Percentiles rank a stretch among this genome's conserved stretches.
Evolutionary conservation across 2,888 invertebrate genomes (phyloP).

Genomic region (Cistogaster globosa): DNA sequence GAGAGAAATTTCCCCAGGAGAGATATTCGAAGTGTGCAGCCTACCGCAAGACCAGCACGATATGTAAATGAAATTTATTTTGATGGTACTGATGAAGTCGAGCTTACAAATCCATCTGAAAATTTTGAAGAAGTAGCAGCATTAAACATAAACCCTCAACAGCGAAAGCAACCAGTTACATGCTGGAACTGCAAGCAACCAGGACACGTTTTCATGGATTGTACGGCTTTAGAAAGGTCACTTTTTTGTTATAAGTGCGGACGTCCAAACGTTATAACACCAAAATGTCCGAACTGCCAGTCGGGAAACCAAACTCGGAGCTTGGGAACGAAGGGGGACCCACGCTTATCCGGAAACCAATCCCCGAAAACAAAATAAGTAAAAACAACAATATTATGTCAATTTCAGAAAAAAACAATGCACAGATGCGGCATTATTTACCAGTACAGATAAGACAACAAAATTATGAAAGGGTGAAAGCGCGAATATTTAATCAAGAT

Average conservation of each 20-base stretch:
- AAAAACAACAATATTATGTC: too few species aligned
- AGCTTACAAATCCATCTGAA: too few species aligned
- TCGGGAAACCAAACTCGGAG: background rate
- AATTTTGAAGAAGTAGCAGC: too few species aligned
- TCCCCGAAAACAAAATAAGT: background rate
- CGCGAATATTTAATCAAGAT: background rate
- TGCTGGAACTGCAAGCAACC: background rate
- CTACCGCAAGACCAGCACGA: too few species aligned
- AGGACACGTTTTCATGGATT: background rate
- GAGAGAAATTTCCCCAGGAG: too few species aligned
- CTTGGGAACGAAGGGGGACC: background rate
- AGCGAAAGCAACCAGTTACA: too few species aligned
- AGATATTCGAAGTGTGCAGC: too few species aligned
- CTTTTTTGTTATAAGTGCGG: background rate
- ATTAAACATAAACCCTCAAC: too few species aligned
- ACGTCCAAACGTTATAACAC: background rate
- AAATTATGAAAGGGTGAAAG: background rate
- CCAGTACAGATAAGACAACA: background rate
- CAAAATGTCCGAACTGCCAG: background rate
- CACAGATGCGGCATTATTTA: background rate
- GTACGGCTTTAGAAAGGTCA: background rate
- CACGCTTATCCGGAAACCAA: background rate
- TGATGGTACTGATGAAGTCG: too few species aligned
- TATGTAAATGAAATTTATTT: too few species aligned
- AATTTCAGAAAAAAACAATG: background rate